Base-by-base conservation (phyloP, 2,113 vertebrate species). In the Merops nubicus region DNA sequence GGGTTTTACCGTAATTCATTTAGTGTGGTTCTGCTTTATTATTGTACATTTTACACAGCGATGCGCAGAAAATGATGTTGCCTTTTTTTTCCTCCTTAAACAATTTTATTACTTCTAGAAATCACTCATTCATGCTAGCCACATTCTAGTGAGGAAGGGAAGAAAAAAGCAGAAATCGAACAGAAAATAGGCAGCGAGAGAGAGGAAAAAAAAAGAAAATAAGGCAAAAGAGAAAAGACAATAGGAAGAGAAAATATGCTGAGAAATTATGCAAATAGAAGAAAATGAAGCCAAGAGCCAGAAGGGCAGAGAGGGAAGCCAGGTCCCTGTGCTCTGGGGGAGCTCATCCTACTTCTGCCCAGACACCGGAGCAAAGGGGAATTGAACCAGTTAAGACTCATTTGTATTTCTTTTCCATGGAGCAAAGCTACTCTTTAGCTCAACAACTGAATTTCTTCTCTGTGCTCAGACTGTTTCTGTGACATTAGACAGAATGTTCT, bases 11-110 rank as follows among this genome's bases (percentile, higher is more conserved):
- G 47, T 97, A 97, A 98, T 98, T 98, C 97, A 98, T 97, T 98
- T 98, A 97, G 91, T 84, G 81, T 72, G 25, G 23, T 91, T 97
- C 91, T 97, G 91, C 95, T 97, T 97, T 98, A 96, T 98, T 98
- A 96, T 95, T 83, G 95, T 96, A 96, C 91, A 88, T 97, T 97
- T 97, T 98, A 97, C 96, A 98, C 92, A 20, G 40, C 38, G 94
- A 93, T 93, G 95, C 97, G 90, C 95, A 96, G 85, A 97, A 98
- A 96, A 96, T 38, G 79, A 70, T 88, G 85, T 38, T 56, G 64
- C 29, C 33, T 57, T 78, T 70, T 91, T 34, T 29, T 23, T 38
- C 59, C 65, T 92, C 83, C 70, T 94, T 84, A 89, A 95, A 92
- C 79, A 95, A 62, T 97, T 97, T 89, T 91, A 93, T 96, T 97